Base-by-base conservation (phyloP, 1,140 invertebrate genomes). In the Orussus abietinus region DNA sequence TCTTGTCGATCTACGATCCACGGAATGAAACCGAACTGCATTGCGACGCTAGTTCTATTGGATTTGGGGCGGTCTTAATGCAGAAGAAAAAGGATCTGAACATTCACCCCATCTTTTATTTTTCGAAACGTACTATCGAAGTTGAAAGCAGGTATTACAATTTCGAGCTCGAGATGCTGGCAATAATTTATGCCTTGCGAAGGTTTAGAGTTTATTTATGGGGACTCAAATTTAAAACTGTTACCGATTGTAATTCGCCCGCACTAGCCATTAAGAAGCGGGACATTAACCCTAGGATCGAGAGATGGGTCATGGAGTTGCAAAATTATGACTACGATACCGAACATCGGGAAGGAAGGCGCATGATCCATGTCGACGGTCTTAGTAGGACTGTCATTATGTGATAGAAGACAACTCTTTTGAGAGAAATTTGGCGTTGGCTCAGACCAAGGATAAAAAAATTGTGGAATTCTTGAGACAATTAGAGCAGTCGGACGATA, bases 221-320 rank as follows among this genome's bases (percentile, higher is more conserved):
- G 11, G 30, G 30, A 31, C 5, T 31, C 11, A 6, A n/a, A n/a
- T n/a, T n/a, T n/a, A n/a, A n/a, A n/a, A n/a, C n/a, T n/a, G n/a
- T n/a, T n/a, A n/a, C n/a, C n/a, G n/a, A n/a, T n/a, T n/a, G n/a
- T n/a, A 5, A 11, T 31, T 31, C 55, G 1, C 47, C 62, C n/a
- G 17, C 62, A 73, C 22, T 57, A 68, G 38, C 60, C 49, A 38
- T 57, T 13, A 39, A 46, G 2, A 62, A 65, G 5, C 66, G 59
- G 37, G 53, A 67, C 30, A 38, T 55, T 14, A 46, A 41, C 0
- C 52, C 55, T 28, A 19, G 64, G 37, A 40, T 74, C 6, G 56
- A 53, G 2, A 37, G 66, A 31, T 73, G 66, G 69, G 32, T 42
- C 12, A 19, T 69, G 18, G 9, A 40, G 19, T 22, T 74, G 3